A percentile compares a stretch with the other conserved stretches of the same genome.
Conservation (phyloP, 2,888 invertebrate genomes). For the Monopis laevigella region DNA sequence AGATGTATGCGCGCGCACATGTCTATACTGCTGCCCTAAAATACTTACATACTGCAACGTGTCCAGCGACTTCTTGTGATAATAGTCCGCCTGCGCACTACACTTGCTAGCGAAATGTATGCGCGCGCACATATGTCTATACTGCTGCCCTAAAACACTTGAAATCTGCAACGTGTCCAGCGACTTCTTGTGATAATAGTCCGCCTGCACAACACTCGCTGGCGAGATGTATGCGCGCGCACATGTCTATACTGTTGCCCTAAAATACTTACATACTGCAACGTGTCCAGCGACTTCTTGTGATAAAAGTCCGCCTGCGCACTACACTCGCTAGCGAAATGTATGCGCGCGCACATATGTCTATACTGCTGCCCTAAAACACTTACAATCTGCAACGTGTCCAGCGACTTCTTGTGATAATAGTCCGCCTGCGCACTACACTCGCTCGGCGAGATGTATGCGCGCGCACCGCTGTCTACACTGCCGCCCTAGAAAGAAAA, state of each 20-base stretch:
- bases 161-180: conserved; percentile 43
- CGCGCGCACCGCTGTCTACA: conserved; percentile 26
- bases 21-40: no score
- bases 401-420: conserved; percentile 37
- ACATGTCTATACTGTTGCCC: conserved; percentile 32
- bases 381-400: conserved; percentile 45
- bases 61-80: no score
- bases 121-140: no score
- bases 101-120: no score
- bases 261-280: conserved; percentile 39
- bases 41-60: no score
- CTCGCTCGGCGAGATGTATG: not conserved
- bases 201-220: not conserved
- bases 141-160: no score
- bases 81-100: no score
- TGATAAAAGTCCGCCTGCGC: conserved; percentile 25
- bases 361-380: conserved; percentile 31
- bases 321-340: not conserved
- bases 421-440: conserved; percentile 17
- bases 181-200: conserved; percentile 38
- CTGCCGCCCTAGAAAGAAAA: conserved; percentile 38
- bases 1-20: no score
- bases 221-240: conserved; percentile 22
- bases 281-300: conserved; percentile 39
- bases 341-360: conserved; percentile 25